Conservation (phyloP, 1,140 invertebrate species). For the Episyrphus balteatus region DNA sequence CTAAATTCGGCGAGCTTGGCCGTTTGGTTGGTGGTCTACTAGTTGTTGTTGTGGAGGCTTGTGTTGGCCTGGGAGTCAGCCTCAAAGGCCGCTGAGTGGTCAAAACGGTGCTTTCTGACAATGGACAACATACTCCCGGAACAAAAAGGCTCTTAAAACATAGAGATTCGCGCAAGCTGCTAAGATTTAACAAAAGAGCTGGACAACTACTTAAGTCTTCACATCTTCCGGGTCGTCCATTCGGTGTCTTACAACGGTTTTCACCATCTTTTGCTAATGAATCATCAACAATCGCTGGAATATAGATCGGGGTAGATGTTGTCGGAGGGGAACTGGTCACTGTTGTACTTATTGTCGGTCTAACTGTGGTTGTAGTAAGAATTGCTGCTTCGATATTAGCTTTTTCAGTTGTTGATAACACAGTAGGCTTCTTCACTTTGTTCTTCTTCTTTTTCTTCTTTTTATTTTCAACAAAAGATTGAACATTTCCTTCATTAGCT, state of each 20-base stretch:
- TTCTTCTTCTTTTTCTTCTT: slow-evolving; percentile 33
- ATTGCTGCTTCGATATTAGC: slow-evolving; percentile 8
- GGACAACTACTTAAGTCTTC: slow-evolving; percentile 82
- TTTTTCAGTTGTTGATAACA: slow-evolving; percentile 6
- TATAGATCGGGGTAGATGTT: slow-evolving; percentile 11
- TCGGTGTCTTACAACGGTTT: slow-evolving; percentile 64
- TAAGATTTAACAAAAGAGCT: slow-evolving; percentile 70
- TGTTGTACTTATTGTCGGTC: slow-evolving; percentile 5
- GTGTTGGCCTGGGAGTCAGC: slow-evolving; percentile 30
- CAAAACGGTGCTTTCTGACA: slow-evolving; percentile 32
- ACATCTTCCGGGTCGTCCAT: slow-evolving; percentile 66
- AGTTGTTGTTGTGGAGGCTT: slow-evolving; percentile 2
- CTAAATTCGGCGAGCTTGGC: slow-evolving; percentile 12
- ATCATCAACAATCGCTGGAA: slow-evolving; percentile 19
- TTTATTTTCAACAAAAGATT: slow-evolving; percentile 33
- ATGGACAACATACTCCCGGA: slow-evolving; percentile 81
- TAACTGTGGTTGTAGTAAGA: slow-evolving; percentile 25
- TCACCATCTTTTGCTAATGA: slow-evolving; percentile 31
- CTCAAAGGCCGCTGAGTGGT: slow-evolving; percentile 37
- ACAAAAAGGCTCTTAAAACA: slow-evolving; percentile 88
- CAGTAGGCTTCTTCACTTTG: slow-evolving; percentile 30
- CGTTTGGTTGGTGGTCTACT: slow-evolving; percentile 3
- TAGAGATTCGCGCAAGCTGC: slow-evolving; percentile 69
- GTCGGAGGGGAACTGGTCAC: not conserved
- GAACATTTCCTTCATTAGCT: slow-evolving; percentile 17